A percentile compares a stretch with the other conserved stretches of the same genome.
These are phyloP conservation scores for Macquaria ambigua DNA, from an alignment of 2,113 vertebrate genomes.

Conservation along the genomic window DNA sequence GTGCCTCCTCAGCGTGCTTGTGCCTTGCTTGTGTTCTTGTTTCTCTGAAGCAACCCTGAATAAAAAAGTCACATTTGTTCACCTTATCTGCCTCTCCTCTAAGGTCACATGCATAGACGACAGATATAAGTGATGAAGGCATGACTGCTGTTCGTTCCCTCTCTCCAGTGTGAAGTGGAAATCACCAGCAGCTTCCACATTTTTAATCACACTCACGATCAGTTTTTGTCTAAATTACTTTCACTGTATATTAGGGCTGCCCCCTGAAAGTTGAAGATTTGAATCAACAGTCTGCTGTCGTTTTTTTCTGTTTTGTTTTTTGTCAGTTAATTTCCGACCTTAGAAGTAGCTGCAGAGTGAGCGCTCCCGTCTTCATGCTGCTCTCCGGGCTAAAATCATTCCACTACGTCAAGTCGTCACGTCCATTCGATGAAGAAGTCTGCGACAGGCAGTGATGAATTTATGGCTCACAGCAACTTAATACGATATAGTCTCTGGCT, in stretches of 20 bases:
- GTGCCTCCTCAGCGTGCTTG: neutral
- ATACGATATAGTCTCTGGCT: too few relatives aligned
- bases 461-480: too few relatives aligned
- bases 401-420: too few relatives aligned
- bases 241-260: neutral
- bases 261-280: too few relatives aligned
- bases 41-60: neutral
- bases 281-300: too few relatives aligned
- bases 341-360: too few relatives aligned
- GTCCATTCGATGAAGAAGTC: too few relatives aligned
- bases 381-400: too few relatives aligned
- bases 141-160: neutral
- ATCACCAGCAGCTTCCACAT: neutral
- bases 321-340: too few relatives aligned
- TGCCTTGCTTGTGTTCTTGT: neutral
- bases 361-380: too few relatives aligned
- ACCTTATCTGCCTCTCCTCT: slow-evolving; percentile 3
- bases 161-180: neutral
- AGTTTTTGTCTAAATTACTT: neutral
- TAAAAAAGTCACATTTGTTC: neutral
- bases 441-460: too few relatives aligned
- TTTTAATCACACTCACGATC: neutral
- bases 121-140: neutral
- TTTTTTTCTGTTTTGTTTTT: too few relatives aligned
- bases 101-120: neutral